Base-by-base conservation (phyloP, 1,140 invertebrate species). In the Asbolus verrucosus region DNA sequence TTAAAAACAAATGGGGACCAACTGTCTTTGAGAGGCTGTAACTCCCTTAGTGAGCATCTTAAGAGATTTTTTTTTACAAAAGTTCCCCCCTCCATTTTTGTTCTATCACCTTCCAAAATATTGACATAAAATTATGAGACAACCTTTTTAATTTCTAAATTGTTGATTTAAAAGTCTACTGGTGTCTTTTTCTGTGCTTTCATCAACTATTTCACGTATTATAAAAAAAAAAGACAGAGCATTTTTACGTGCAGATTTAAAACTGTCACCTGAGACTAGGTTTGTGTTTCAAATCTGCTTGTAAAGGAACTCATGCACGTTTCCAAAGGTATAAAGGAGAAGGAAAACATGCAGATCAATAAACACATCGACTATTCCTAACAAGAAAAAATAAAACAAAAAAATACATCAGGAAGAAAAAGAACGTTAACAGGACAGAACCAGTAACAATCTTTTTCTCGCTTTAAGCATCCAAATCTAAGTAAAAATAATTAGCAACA, bases 201-300 rank as follows among this genome's bases (percentile, higher is more conserved):
- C n/a, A 36, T n/a, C 3, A 27, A 27, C 24, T 27, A 8, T 3
- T 27, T 41, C 19, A 14, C 15, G 18, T 21, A 50, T 19, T 13
- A n/a, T 50, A 21, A 9, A 24, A n/a, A n/a, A n/a, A n/a, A 46
- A 5, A 46, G 46, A 19, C 27, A 54, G 46, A 54, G 46, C 21
- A 6, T 27, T 24, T 18, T 54, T 54, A 54, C 46, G 24, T 24
- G 46, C 46, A 54, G 46, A 54, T 54, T 54, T 54, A 19, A 54
- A 54, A 54, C 46, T 54, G 46, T 54, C 46, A 54, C 24, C 27
- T 46, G 4, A 24, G 19, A n/a, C 13, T 27, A n/a, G 46, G 46
- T 27, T 54, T 54, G n/a, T 21, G 46, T 54, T 54, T 54, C 46
- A 54, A 54, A 54, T 54, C 46, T 54, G 46, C 46, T 27, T 27